Base-by-base conservation (phyloP, 2,888 invertebrate genomes). In the Cheilosia soror region DNA sequence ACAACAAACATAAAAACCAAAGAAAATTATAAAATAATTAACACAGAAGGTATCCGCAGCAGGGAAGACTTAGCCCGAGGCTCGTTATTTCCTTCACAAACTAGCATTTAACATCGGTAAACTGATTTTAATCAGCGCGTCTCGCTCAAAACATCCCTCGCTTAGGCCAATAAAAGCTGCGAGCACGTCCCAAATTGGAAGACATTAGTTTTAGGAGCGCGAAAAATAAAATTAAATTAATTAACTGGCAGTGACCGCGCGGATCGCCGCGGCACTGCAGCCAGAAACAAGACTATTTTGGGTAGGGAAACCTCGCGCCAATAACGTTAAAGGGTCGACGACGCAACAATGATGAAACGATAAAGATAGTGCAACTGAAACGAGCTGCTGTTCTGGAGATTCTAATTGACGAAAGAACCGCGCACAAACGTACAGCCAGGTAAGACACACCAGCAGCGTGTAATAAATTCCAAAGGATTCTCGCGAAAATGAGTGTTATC, bases 391-490 rank as follows among this genome's bases (percentile, higher is more conserved):
- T 78, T 83, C 62, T 53, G 58, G 29, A 11, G 65, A 49, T 55
- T 65, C 69, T 68, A 57, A 55, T 57, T 79, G 71, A 72, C 73
- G 83, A 78, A 76, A 78, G 63, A 37, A 78, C 37, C 40, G 62
- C 62, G 66, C 49, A 40, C 42, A 29, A 6, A 57, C 49, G 65
- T 44, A 60, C 13, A 66, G 73, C 27, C 68, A 44, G 69, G 44
- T 73, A 49, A 58, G 42, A 51, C 68, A 63, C 55, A n/a, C 2
- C 42, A 68, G 11, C 15, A 58, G 69, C 60, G 75, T 55, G 75
- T 55, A 79, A 84, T 84, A 84, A 84, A 84, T 84, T 84, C 69
- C 84, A 55, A 73, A 75, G 84, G 84, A 84, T 84, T 84, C 84
- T 27, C 69, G 84, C 27, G 75, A 84, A 84, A 84, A 84, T 75